Conservation (phyloP, 2,888 invertebrate species). For the Rhopalosiphum nymphaeae region DNA sequence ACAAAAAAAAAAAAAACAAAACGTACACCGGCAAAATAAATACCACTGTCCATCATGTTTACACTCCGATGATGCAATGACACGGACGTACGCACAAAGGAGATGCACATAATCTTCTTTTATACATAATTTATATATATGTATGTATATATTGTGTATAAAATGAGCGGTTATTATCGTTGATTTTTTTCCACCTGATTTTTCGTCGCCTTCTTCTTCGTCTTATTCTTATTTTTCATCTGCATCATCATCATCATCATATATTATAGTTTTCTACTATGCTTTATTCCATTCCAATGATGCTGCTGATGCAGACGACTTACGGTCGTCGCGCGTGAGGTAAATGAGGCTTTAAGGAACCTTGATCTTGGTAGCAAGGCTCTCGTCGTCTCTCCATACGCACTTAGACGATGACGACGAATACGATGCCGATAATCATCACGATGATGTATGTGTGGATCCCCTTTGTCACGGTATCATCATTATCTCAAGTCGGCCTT, state of each 20-base stretch:
- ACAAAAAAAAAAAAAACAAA: constrained; percentile 39
- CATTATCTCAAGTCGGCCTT: constrained; percentile 32
- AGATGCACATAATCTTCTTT: constrained; percentile 31
- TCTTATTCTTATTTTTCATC: constrained; percentile 1
- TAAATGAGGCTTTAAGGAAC: constrained; percentile 51
- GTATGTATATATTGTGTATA: background rate
- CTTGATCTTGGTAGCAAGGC: constrained; percentile 57
- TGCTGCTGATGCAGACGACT: background rate
- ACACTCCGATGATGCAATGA: constrained; percentile 54
- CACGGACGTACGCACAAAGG: constrained; percentile 44
- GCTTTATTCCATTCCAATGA: background rate
- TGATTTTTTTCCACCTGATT: constrained; percentile 34
- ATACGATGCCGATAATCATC: background rate
- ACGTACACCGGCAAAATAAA: constrained; percentile 32
- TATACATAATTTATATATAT: background rate
- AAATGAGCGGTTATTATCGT: constrained; percentile 40
- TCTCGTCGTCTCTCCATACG: background rate
- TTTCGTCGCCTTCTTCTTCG: constrained; percentile 2
- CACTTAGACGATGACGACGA: background rate
- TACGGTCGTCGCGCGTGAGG: constrained; percentile 32
- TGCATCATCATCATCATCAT: background rate
- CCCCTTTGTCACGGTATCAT: constrained; percentile 53
- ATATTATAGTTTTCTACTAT: background rate
- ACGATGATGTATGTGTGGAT: constrained; percentile 14
- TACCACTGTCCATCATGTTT: constrained; percentile 55